Conservation (phyloP, 2,888 invertebrate species). For the Drosophila incognita region DNA sequence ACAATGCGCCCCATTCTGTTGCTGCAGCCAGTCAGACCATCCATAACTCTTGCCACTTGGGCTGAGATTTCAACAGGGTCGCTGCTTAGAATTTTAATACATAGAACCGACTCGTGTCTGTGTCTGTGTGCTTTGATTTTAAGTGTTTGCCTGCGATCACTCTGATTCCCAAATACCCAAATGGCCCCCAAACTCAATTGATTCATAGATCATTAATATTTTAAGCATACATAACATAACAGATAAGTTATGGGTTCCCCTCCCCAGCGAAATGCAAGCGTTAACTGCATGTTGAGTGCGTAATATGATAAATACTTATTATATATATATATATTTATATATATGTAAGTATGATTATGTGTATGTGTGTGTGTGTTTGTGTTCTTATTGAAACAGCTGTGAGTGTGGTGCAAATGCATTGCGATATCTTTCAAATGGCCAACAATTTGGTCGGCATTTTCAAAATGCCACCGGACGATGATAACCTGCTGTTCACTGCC, state of each 20-base stretch:
- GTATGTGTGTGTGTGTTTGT: not conserved
- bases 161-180: conserved; percentile 44
- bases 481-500: conserved; percentile 62
- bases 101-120: conserved; percentile 22
- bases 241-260: conserved; percentile 74
- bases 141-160: conserved; percentile 74
- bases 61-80: conserved; percentile 62
- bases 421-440: conserved; percentile 36
- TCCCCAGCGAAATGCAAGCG: conserved; percentile 18
- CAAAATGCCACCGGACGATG: conserved; percentile 49
- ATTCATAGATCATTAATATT: conserved; percentile 75
- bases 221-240: conserved; percentile 71
- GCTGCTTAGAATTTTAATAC: conserved; percentile 72
- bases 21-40: conserved; percentile 35
- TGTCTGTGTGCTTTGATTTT: conserved; percentile 66
- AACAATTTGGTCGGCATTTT: conserved; percentile 60
- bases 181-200: conserved; percentile 45
- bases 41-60: conserved; percentile 71
- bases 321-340: not conserved
- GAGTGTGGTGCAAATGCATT: conserved; percentile 24
- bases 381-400: conserved; percentile 37
- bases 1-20: conserved; percentile 10
- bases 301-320: conserved; percentile 33
- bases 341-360: not conserved
- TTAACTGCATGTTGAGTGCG: conserved; percentile 60